A percentile compares a stretch with the other conserved stretches of the same genome.
These are phyloP conservation scores for Atta colombica DNA, from an alignment of 1,140 invertebrate genomes.

Conservation along the genomic window DNA sequence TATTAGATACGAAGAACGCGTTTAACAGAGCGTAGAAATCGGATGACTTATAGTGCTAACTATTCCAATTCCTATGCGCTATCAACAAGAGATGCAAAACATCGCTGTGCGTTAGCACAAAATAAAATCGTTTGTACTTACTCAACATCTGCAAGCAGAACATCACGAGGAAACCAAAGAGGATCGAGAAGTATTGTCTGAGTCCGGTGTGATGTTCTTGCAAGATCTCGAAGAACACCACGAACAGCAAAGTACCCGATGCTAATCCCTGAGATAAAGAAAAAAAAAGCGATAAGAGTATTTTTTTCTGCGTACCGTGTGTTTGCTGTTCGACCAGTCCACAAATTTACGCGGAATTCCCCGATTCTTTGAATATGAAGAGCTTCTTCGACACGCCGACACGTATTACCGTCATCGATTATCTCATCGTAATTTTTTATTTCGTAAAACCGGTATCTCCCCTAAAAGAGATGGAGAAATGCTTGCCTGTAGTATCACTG, in stretches of 20 bases:
- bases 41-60: not conserved
- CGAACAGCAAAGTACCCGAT: conserved; percentile 89
- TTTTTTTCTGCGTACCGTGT: not conserved
- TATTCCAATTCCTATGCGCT: not conserved
- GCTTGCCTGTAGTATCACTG: conserved; percentile 84
- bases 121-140: conserved; percentile 77
- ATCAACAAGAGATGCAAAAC: not conserved
- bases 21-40: not conserved
- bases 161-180: conserved; percentile 84
- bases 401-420: not conserved
- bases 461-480: not conserved
- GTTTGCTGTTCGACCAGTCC: not conserved
- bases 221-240: conserved; percentile 91
- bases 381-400: not conserved
- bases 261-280: conserved; percentile 87
- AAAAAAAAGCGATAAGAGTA: not conserved
- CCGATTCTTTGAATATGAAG: not conserved
- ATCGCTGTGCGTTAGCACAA: not conserved
- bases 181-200: conserved; percentile 82
- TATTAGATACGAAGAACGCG: not conserved
- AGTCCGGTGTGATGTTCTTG: conserved; percentile 86
- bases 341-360: not conserved
- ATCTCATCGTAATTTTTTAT: not conserved
- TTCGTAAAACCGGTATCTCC: not conserved
- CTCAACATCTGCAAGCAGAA: conserved; percentile 83